Evolutionary conservation across 2,888 invertebrate species (phyloP).

Genomic region (Archaeoteleia sp.): DNA sequence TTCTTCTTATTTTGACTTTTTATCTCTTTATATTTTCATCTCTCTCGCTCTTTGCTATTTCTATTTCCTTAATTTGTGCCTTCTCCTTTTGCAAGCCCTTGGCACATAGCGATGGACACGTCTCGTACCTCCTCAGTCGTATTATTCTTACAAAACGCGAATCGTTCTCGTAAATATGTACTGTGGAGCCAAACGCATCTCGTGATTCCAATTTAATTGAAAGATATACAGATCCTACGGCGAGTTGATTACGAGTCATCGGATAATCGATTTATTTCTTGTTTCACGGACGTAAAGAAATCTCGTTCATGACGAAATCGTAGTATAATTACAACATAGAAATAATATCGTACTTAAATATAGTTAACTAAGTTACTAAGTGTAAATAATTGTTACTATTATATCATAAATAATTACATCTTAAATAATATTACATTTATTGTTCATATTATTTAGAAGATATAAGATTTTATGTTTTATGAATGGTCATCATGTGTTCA

Average conservation of each 20-base stretch:
- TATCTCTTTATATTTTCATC: slow-evolving; percentile 24
- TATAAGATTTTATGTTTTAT: too few relatives aligned
- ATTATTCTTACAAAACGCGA: slow-evolving; percentile 61
- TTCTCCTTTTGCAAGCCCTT: slow-evolving; percentile 54
- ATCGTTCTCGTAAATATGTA: slow-evolving; percentile 53
- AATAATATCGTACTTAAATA: too few relatives aligned
- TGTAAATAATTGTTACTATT: too few relatives aligned
- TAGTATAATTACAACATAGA: slow-evolving; percentile 20
- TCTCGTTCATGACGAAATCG: slow-evolving; percentile 11
- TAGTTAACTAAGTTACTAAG: too few relatives aligned
- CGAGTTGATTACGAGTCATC: slow-evolving; percentile 41
- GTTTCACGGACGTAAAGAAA: slow-evolving; percentile 23
- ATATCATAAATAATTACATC: too few relatives aligned
- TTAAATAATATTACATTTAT: too few relatives aligned
- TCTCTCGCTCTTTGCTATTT: slow-evolving; percentile 30
- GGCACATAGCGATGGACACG: slow-evolving; percentile 59
- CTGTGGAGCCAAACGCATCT: slow-evolving; percentile 58
- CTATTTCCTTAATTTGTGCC: slow-evolving; percentile 23
- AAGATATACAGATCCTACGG: slow-evolving; percentile 52
- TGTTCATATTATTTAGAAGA: too few relatives aligned
- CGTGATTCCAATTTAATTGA: slow-evolving; percentile 65
- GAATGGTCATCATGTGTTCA: too few relatives aligned
- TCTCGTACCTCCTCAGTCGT: slow-evolving; percentile 57
- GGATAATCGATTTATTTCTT: slow-evolving; percentile 36
- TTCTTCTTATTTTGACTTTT: slow-evolving; percentile 26